These are phyloP conservation scores for Drosophila kepulauana DNA, from an alignment of 1,140 invertebrate genomes.

Conservation along the genomic window DNA sequence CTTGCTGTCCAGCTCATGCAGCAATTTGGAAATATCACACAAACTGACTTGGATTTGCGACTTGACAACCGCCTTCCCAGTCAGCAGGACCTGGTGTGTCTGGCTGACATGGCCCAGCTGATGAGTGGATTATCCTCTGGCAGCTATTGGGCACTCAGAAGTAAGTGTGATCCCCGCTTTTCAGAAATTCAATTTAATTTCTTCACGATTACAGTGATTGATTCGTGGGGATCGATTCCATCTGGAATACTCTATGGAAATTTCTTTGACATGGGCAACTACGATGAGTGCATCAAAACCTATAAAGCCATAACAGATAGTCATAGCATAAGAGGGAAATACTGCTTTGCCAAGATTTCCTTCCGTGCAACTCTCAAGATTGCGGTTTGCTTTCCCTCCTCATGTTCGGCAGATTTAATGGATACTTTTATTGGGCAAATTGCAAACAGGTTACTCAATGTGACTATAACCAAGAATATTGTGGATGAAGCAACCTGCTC, in stretches of 20 bases:
- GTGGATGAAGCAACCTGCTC: conserved; percentile 36
- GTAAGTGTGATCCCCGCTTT: conserved; percentile 7
- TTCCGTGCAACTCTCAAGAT: neutral
- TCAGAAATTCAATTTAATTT: neutral
- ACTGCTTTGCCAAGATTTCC: conserved; percentile 36
- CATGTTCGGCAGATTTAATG: conserved; percentile 47
- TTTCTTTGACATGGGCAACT: conserved; percentile 55
- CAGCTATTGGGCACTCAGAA: conserved; percentile 30
- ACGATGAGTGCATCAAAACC: conserved; percentile 51
- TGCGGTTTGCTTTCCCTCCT: conserved; percentile 51
- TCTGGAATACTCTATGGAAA: conserved; percentile 45
- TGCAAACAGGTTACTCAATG: conserved; percentile 24
- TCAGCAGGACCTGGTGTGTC: conserved; percentile 19
- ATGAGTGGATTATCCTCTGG: neutral
- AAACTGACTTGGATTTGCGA: neutral
- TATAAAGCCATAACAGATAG: conserved; percentile 17
- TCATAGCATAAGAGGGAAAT: conserved; percentile 48
- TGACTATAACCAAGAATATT: conserved; percentile 19
- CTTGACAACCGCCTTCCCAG: neutral
- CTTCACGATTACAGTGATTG: conserved; percentile 38
- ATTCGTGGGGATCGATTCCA: conserved; percentile 58
- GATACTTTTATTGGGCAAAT: conserved; percentile 43
- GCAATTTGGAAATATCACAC: conserved; percentile 9
- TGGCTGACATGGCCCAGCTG: conserved; percentile 1
- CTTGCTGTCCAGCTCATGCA: conserved; percentile 13